These are phyloP conservation scores for Tamandua tetradactyla DNA, from an alignment of 2,797 vertebrate genomes.

Conservation along the genomic window DNA sequence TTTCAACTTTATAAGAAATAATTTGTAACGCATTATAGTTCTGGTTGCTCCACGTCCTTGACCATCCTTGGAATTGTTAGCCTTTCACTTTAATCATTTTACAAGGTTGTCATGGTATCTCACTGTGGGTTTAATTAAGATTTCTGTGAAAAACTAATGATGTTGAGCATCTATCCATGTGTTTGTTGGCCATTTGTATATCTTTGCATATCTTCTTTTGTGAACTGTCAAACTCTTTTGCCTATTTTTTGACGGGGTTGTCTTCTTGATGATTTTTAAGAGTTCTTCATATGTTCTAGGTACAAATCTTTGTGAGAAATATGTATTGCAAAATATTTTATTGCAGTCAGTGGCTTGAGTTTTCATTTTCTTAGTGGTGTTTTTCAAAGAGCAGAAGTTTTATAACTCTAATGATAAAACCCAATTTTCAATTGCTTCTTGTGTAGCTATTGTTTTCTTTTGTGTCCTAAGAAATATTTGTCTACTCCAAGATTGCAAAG, in stretches of 20 bases:
- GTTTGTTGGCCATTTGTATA: too few relatives aligned
- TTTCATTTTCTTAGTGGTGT: not conserved
- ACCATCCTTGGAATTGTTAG: not conserved
- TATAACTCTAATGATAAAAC: slow-evolving; percentile 16
- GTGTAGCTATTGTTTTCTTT: not conserved
- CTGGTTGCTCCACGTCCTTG: not conserved
- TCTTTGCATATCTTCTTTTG: not conserved
- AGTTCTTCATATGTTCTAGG: too few relatives aligned
- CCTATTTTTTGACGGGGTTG: not conserved
- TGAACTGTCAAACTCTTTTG: not conserved
- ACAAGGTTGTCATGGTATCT: not conserved
- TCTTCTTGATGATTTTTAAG: slow-evolving; percentile 14
- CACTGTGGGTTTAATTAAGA: too few relatives aligned
- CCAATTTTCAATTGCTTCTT: not conserved
- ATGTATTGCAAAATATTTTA: too few relatives aligned
- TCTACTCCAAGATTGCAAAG: not conserved
- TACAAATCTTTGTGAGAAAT: too few relatives aligned
- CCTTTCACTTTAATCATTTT: not conserved
- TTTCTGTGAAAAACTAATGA: too few relatives aligned
- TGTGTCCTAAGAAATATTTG: not conserved
- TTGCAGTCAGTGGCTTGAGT: not conserved
- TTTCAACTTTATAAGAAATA: not conserved
- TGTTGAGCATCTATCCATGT: too few relatives aligned
- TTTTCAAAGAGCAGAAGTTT: not conserved
- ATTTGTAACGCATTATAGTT: not conserved